A percentile compares a stretch with the other conserved stretches of the same genome.
phyloP scores from a whole-genome alignment of 1,140 invertebrate species.

The Ostrea edulis region DNA sequence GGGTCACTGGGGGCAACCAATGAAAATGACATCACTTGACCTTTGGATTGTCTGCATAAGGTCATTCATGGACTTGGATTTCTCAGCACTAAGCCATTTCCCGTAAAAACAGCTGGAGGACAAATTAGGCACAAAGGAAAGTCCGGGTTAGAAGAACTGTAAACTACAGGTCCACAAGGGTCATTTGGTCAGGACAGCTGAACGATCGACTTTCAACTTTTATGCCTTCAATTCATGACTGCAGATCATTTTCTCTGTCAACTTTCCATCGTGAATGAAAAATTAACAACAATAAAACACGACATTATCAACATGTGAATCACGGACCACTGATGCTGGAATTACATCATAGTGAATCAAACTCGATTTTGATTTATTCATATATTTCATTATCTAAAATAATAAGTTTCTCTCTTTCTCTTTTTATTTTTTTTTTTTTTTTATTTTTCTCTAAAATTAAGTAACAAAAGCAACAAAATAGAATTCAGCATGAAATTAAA shows the following conservation, averaged over 20 bases:
- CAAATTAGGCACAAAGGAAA: constrained; percentile 19
- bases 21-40: constrained; percentile 37
- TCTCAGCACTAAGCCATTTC: constrained; percentile 12
- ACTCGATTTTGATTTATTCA: too few species aligned
- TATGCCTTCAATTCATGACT: background rate
- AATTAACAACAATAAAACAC: too few species aligned
- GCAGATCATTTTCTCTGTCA: background rate
- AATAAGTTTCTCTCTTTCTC: too few species aligned
- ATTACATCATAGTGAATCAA: too few species aligned
- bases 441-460: too few species aligned
- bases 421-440: too few species aligned
- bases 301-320: too few species aligned
- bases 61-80: constrained; percentile 32
- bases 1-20: constrained; percentile 8
- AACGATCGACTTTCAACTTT: background rate
- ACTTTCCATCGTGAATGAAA: background rate
- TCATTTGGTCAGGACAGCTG: constrained; percentile 31
- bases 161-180: background rate
- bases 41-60: constrained; percentile 1
- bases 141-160: background rate
- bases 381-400: too few species aligned
- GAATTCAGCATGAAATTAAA: too few species aligned
- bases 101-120: constrained; percentile 36
- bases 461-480: too few species aligned
- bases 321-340: too few species aligned